Evolutionary conservation across 2,113 vertebrate genomes (phyloP), one percentile per base, ranked within the genome.

Genomic region (Motacilla tschutschensis): DNA sequence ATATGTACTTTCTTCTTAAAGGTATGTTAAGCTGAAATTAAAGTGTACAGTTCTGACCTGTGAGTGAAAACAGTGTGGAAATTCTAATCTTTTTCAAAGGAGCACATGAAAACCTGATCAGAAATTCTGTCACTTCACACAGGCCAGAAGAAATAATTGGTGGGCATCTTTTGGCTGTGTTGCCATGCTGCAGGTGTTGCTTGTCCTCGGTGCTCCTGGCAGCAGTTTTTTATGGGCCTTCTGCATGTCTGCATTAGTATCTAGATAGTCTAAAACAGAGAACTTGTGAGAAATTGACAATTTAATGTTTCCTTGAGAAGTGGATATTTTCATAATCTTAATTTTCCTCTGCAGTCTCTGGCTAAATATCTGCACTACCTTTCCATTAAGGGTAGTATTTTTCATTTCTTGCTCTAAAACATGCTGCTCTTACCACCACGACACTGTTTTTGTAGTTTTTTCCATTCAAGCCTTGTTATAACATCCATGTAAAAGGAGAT

Each of bases 151-250:
- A 64, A 82, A 84, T 7, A 38, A 55, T 0, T 2, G 22, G 8
- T 26, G 50, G 20, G 21, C 7, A 5, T 8, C 25, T 72, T 57
- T 3, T 33, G 48, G 29, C 48, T 29, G 22, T 11, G 47, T 9
- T 41, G 25, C 36, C 18, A 6, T 0, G 12, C 20, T 57, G 44
- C 8, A 14, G 40, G 48, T 21, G 36, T 14, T 74, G 48, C 33
- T 18, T 10, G 6, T 9, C 31, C 31, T 48, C 0, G 0, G 3
- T 15, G 46, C 18, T 72, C 26, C 29, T 6, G 53, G 76, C 48
- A 76, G 48, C 50, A 54, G 14, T 31, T 59, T 12, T 12, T 5
- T 5, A 8, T 2, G 19, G 48, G 33, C 22, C 67, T 74, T 64
- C 73, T 77, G 17, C 41, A 22, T 5, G 16, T 3, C 22, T 8